These are phyloP conservation scores for Drosophila hamatofila DNA, from an alignment of 2,888 invertebrate genomes.

Conservation along the genomic window DNA sequence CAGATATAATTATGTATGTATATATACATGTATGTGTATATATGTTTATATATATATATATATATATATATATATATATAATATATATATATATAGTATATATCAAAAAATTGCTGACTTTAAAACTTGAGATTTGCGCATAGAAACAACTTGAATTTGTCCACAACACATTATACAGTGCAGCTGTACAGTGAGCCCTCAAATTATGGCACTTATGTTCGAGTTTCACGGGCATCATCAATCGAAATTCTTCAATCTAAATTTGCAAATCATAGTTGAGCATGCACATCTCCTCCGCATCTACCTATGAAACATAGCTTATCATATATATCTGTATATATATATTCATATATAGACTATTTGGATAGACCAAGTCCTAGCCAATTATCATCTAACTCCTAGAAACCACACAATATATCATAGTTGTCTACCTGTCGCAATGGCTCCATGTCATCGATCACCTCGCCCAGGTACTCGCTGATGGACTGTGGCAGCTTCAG, in stretches of 20 bases:
- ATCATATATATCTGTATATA: constrained; percentile 19
- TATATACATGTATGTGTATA: not conserved
- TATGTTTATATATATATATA: not conserved
- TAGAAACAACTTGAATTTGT: constrained; percentile 9
- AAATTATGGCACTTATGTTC: constrained; percentile 60
- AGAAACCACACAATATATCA: constrained; percentile 83
- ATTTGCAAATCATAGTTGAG: constrained; percentile 47
- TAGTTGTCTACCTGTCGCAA: constrained; percentile 84
- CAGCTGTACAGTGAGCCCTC: constrained; percentile 18
- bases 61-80: not conserved
- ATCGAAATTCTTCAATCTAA: constrained; percentile 17
- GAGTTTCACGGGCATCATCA: constrained; percentile 60
- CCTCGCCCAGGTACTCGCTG: constrained; percentile 87
- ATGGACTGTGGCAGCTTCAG: constrained; percentile 88
- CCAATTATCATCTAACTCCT: constrained; percentile 22
- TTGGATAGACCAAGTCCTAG: not conserved
- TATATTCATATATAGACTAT: constrained; percentile 25
- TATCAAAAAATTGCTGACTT: constrained; percentile 1
- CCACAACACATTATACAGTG: constrained; percentile 1
- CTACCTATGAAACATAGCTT: constrained; percentile 49
- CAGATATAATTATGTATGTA: not conserved
- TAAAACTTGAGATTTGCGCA: constrained; percentile 39
- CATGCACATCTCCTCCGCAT: constrained; percentile 47
- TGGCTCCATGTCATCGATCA: constrained; percentile 85
- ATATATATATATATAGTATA: not conserved